Evolutionary conservation across 2,113 vertebrate genomes (phyloP), one percentile per base, ranked within the genome.

Genomic region (Zosterops hypoxanthus): DNA sequence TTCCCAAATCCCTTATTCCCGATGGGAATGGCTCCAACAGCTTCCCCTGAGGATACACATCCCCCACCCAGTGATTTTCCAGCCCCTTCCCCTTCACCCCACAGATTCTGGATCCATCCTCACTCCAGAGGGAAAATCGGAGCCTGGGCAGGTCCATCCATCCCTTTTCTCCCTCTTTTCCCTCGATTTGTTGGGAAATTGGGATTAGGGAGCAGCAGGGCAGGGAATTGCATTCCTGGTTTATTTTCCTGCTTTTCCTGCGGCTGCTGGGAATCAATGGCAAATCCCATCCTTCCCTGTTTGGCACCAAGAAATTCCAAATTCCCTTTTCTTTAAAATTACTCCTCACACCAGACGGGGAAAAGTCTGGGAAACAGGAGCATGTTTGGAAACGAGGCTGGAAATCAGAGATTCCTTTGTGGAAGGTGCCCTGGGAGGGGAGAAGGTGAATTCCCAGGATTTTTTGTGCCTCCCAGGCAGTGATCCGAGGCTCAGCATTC

Each of bases 401-500:
- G 57, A 53, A 59, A 39, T 21, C 20, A 0, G 15, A 19, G 34
- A 4, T 11, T 26, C 39, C 47, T 71, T 28, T 4, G 26, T 3
- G 39, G 90, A 11, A 47, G 19, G 23, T 3, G 5, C 17, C n/a
- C 47, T 1, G 3, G 1, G 4, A 39, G 25, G 24, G 19, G 16
- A 22, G 7, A 22, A 49, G 50, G 52, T 4, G 61, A 68, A 68
- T 59, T 77, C 36, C 72, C 1, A 23, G 1, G 31, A 5, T 53
- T 53, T 26, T 52, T 28, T 7, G 13, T 1, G 8, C 18, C 69
- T 55, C 23, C 6, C 47, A 8, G 72, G 47, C 52, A 1, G 69
- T 0, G 0, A 41, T 6, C 17, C 0, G 4, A 39, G 70, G 34
- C 53, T 90, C 33, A 10, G 1, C 44, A 17, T 6, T 47, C 2